Evolutionary conservation across 1,140 invertebrate species (phyloP), one percentile per base, ranked within the genome.

Genomic region (Bombus difficillimus): DNA sequence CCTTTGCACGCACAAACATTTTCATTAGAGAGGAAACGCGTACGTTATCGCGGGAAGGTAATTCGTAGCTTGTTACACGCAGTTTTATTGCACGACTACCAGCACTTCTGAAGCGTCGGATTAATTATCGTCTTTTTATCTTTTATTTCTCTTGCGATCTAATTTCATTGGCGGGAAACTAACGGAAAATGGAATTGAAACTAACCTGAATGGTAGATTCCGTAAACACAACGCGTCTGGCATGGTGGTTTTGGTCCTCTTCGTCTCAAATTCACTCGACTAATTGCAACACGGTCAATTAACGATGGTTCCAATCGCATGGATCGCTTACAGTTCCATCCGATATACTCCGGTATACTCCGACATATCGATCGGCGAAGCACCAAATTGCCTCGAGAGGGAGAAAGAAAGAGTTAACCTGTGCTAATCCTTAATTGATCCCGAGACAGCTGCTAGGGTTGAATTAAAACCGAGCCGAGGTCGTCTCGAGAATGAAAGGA

Each of bases 191-290:
- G n/a, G 62, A 22, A 57, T 71, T 25, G 18, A 22, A 47, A 80
- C 34, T 28, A 57, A 34, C 43, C 37, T 47, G 28, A 47, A 32
- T 34, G 28, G n/a, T 28, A 22, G 28, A 59, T 53, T 53, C 18
- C 47, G 47, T 53, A 53, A 32, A 64, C 57, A 25, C 13, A 34
- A 34, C 69, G 73, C 85, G 73, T 78, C 68, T 82, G 78, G 80
- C 84, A 86, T 77, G 86, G 73, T 82, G 86, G 84, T 88, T 88
- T 83, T 78, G 74, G 81, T 75, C 74, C 81, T 83, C 81, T 83
- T 77, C 66, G 25, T 78, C 57, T 78, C 43, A n/a, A n/a, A 62
- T 68, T 77, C 81, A 32, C 74, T 86, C 73, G 81, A 86, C 74
- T 83, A 86, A 83, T 86, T 32, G 32, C 66, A 34, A 32, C 74